Percentiles rank a stretch among this genome's conserved stretches.
These are phyloP conservation scores for Ormyrus pomaceus DNA, from an alignment of 2,888 invertebrate genomes.

Conservation along the genomic window DNA sequence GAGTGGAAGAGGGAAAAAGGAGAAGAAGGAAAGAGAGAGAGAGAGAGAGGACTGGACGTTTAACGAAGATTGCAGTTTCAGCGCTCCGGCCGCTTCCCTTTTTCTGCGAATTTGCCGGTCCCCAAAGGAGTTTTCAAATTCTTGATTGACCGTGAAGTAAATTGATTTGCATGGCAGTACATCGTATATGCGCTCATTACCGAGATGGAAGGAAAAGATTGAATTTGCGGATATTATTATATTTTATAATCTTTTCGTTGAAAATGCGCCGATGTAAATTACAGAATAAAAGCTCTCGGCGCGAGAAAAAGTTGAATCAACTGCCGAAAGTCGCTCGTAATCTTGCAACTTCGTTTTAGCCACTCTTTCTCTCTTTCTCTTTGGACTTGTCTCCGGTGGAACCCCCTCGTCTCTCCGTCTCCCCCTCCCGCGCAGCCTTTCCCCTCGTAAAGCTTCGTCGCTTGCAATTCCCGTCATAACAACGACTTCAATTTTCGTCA, in stretches of 20 bases:
- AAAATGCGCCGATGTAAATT: conserved; percentile 21
- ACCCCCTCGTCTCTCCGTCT: conserved; percentile 39
- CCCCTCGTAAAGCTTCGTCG: conserved; percentile 61
- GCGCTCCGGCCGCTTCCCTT: conserved; percentile 7
- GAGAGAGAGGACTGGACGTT: conserved; percentile 16
- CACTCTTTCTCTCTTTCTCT: conserved; percentile 9
- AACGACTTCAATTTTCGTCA: conserved; percentile 76
- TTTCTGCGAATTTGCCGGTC: conserved; percentile 21
- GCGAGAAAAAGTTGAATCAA: not conserved
- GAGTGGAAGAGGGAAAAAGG: conserved; percentile 33
- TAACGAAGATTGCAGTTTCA: conserved; percentile 47
- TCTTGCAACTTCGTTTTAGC: conserved; percentile 15
- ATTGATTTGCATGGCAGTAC: conserved; percentile 13
- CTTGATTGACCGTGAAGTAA: too few relatives aligned
- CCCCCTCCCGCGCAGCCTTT: conserved; percentile 32
- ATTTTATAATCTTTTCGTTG: too few relatives aligned
- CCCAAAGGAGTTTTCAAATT: conserved; percentile 33
- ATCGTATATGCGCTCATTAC: too few relatives aligned
- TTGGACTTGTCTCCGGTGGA: not conserved
- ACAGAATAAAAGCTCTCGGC: not conserved
- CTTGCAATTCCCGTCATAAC: conserved; percentile 74
- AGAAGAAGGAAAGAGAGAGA: not conserved
- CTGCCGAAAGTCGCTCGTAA: conserved; percentile 4
- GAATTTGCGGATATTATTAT: too few relatives aligned
- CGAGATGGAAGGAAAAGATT: too few relatives aligned